phyloP scores from a whole-genome alignment of 2,888 invertebrate species.

The Polyommatus icarus region DNA sequence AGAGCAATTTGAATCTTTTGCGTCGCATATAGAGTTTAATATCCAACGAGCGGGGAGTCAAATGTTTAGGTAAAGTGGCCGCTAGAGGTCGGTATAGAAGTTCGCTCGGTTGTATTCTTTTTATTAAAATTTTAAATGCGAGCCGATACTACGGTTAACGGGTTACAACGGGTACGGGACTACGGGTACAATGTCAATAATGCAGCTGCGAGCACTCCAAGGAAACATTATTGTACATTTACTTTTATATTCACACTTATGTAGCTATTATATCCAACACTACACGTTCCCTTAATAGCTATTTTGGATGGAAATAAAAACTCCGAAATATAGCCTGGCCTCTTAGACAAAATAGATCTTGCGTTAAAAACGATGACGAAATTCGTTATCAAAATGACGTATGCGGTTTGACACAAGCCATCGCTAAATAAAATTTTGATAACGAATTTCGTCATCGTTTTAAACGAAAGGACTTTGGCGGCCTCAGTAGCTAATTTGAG shows the following conservation, averaged over 20 bases:
- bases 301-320: too few species aligned
- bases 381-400: too few species aligned
- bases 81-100: constrained; percentile 35
- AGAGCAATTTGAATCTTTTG: constrained; percentile 33
- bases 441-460: too few species aligned
- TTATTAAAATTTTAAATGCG: constrained; percentile 42
- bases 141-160: constrained; percentile 35
- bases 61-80: constrained; percentile 40
- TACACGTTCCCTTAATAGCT: too few species aligned
- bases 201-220: constrained; percentile 10
- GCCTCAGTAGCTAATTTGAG: too few species aligned
- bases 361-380: too few species aligned
- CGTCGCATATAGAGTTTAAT: constrained; percentile 32
- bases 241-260: constrained; percentile 5
- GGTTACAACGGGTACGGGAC: constrained; percentile 35
- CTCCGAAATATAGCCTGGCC: too few species aligned
- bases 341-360: too few species aligned
- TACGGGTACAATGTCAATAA: constrained; percentile 38
- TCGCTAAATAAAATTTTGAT: too few species aligned
- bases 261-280: background rate
- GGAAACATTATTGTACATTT: constrained; percentile 38
- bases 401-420: too few species aligned
- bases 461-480: too few species aligned
- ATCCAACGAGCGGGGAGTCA: constrained; percentile 35
- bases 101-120: constrained; percentile 39